A percentile compares a stretch with the other conserved stretches of the same genome.
phyloP scores from a whole-genome alignment of 2,113 vertebrate species.

The Prunella himalayana region DNA sequence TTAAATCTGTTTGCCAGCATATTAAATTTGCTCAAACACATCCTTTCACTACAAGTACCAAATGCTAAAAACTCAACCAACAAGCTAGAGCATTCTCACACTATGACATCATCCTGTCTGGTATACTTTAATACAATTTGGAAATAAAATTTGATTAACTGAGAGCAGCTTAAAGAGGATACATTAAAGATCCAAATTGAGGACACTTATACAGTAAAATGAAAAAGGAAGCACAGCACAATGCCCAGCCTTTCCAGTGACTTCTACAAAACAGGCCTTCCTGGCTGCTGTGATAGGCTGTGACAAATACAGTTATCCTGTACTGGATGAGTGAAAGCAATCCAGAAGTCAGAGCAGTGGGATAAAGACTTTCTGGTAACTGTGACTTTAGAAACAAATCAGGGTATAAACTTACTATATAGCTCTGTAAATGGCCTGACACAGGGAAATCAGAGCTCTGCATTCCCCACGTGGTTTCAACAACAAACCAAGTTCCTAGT shows the following conservation, averaged over 20 bases:
- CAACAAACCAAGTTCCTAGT: neutral
- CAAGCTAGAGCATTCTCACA: constrained; percentile 63
- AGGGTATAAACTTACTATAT: neutral
- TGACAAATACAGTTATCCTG: neutral
- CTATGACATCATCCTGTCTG: constrained; percentile 72
- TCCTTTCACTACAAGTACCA: constrained; percentile 43
- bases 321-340: neutral
- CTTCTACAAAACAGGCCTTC: neutral
- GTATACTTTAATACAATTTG: constrained; percentile 67
- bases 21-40: constrained; percentile 34
- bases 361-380: neutral
- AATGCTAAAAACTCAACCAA: constrained; percentile 57
- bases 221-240: constrained; percentile 14
- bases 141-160: constrained; percentile 68
- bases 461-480: neutral
- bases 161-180: constrained; percentile 70
- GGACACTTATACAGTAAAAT: constrained; percentile 51
- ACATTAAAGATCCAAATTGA: constrained; percentile 64
- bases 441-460: neutral
- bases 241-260: neutral
- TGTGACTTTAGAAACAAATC: neutral
- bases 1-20: neutral
- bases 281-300: neutral
- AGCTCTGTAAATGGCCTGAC: neutral
- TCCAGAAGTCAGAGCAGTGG: neutral